Evolutionary conservation across 2,888 invertebrate genomes (phyloP).

Genomic region (Metalampra italica): DNA sequence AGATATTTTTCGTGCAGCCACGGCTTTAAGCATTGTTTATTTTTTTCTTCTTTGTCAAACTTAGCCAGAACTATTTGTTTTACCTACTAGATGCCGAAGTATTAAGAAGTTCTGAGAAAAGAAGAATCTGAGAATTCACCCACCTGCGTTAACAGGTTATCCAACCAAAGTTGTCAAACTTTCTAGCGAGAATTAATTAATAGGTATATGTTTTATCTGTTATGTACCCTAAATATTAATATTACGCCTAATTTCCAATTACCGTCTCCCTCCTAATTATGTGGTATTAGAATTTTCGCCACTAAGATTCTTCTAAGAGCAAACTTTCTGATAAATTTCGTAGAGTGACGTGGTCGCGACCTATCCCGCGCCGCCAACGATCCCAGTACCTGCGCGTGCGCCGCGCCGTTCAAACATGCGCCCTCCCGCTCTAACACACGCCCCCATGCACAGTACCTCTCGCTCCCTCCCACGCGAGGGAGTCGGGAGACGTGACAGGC

Average conservation of each 20-base stretch:
- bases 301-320: conserved; percentile 65
- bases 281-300: conserved; percentile 11
- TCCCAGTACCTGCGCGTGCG: conserved; percentile 71
- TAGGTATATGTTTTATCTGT: too few species aligned
- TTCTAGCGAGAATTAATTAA: too few species aligned
- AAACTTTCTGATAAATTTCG: conserved; percentile 49
- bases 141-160: too few species aligned
- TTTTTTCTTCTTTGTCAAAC: not conserved
- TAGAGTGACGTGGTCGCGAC: conserved; percentile 47
- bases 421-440: conserved; percentile 19
- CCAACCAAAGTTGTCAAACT: too few species aligned
- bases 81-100: too few species aligned
- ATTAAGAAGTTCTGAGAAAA: too few species aligned
- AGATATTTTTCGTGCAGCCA: conserved; percentile 39
- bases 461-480: conserved; percentile 16
- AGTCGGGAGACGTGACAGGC: conserved; percentile 54
- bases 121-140: too few species aligned
- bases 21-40: conserved; percentile 1
- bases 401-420: conserved; percentile 28
- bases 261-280: too few species aligned
- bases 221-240: too few species aligned
- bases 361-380: conserved; percentile 48
- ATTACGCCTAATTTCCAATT: too few species aligned
- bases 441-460: not conserved
- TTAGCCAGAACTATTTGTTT: too few species aligned